phyloP scores from a whole-genome alignment of 1,140 invertebrate genomes.

The Drosophila mojavensis region DNA sequence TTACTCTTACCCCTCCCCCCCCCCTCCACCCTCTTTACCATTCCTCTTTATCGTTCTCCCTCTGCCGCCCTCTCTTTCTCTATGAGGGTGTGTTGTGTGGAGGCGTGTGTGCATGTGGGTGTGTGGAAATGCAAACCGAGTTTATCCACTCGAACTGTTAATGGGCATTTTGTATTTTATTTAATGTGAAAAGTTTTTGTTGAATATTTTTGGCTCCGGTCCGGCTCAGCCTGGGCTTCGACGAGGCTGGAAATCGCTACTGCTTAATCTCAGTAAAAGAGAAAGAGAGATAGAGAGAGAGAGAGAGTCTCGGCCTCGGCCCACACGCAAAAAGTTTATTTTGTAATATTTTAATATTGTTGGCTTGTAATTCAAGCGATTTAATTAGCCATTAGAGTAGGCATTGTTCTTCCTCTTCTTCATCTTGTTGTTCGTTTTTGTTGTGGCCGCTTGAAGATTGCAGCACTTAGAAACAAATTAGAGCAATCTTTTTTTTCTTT shows the following conservation, averaged over 20 bases:
- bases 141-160: slow-evolving; percentile 83
- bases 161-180: slow-evolving; percentile 83
- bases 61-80: slow-evolving; percentile 4
- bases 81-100: slow-evolving; percentile 37
- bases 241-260: slow-evolving; percentile 1
- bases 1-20: too few relatives aligned
- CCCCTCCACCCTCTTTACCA: neutral
- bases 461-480: slow-evolving; percentile 77
- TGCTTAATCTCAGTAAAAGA: slow-evolving; percentile 46
- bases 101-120: slow-evolving; percentile 26
- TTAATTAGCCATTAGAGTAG: slow-evolving; percentile 75
- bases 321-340: slow-evolving; percentile 67
- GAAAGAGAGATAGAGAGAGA: neutral
- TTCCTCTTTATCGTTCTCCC: too few relatives aligned
- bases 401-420: slow-evolving; percentile 14
- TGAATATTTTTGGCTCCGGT: slow-evolving; percentile 63
- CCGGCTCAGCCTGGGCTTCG: slow-evolving; percentile 27
- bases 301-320: neutral
- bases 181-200: slow-evolving; percentile 80
- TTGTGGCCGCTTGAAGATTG: slow-evolving; percentile 24
- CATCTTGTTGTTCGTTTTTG: neutral
- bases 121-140: slow-evolving; percentile 71
- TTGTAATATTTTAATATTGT: slow-evolving; percentile 83
- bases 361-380: slow-evolving; percentile 76
- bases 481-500: slow-evolving; percentile 54